These are phyloP conservation scores for Ceuthmochares aereus DNA, from an alignment of 2,113 vertebrate genomes.

Conservation along the genomic window DNA sequence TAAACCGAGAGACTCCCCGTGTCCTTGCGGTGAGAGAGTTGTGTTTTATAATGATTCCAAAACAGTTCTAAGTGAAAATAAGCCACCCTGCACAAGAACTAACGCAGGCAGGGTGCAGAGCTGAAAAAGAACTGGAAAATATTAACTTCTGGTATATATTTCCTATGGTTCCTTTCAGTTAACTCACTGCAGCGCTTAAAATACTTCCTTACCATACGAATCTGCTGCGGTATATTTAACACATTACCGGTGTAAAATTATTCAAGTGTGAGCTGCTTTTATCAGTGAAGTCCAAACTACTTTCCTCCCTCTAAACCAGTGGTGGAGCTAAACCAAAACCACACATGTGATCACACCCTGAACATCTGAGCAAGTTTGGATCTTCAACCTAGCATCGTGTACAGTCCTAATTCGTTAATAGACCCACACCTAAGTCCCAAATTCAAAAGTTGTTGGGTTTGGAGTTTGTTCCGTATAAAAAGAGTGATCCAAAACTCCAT, in stretches of 20 bases:
- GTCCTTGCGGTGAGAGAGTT: not conserved
- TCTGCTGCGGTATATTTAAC: constrained; percentile 68
- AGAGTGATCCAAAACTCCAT: not conserved
- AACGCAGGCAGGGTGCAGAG: constrained; percentile 38
- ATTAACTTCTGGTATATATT: constrained; percentile 74
- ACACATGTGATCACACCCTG: constrained; percentile 19
- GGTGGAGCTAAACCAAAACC: constrained; percentile 46
- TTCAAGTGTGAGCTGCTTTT: not conserved
- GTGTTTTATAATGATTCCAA: constrained; percentile 46
- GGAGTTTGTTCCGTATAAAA: not conserved
- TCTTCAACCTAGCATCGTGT: not conserved
- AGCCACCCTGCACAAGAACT: not conserved
- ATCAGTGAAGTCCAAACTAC: constrained; percentile 13
- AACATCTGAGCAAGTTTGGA: not conserved
- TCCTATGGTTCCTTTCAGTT: constrained; percentile 64
- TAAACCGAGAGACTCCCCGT: constrained; percentile 24
- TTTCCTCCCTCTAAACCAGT: not conserved
- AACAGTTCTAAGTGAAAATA: constrained; percentile 36
- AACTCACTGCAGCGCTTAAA: constrained; percentile 33
- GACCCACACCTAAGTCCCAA: not conserved
- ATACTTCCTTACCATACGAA: constrained; percentile 62
- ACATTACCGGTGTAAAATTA: constrained; percentile 29
- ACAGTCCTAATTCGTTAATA: constrained; percentile 5
- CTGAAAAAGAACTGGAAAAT: constrained; percentile 70
- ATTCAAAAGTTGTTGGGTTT: not conserved